Evolutionary conservation across 2,888 invertebrate genomes (phyloP), one percentile per base, ranked within the genome.

Genomic region (Chloroclysta siterata): DNA sequence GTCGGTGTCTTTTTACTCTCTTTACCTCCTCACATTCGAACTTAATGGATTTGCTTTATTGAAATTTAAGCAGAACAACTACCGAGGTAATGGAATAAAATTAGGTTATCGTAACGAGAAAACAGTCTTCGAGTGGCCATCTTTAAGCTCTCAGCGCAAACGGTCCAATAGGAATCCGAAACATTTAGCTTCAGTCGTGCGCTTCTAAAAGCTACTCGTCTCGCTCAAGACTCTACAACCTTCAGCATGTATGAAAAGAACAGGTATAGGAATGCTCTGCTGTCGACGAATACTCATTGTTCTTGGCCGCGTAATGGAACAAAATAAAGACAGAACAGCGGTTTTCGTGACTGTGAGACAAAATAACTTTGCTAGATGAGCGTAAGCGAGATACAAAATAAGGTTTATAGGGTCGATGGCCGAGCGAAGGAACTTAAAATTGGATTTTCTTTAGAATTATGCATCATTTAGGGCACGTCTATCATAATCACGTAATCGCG

Each of bases 311-410:
- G 88, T 90, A 90, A 90, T 92, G 90, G 90, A 89, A 89, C 89
- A 90, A 90, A 92, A 90, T 91, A 90, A 90, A 92, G 90, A 87
- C 89, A 88, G 89, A 88, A 84, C 90, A 90, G 91, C 89, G 90
- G 91, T 90, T 89, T 89, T 92, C 93, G 92, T 92, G 92, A 91
- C 89, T 87, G 82, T 73, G 92, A 90, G 89, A 91, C 81, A 72
- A 79, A 87, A 79, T 76, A 84, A 88, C 80, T 59, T 63, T 77
- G 72, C 70, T 75, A 63, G 63, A 73, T 65, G 78, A 65, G 88
- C 75, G 80, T 66, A 83, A 91, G 76, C 54, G 83, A 81, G 90
- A 91, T 66, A 70, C 74, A 80, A 73, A 77, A 83, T 84, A 85
- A 88, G 87, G 84, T 87, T 89, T 88, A 84, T 88, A 91, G 88